Evolutionary conservation across 2,797 vertebrate genomes (phyloP), one percentile per base, ranked within the genome.

Genomic region (Phrynocephalus forsythii): DNA sequence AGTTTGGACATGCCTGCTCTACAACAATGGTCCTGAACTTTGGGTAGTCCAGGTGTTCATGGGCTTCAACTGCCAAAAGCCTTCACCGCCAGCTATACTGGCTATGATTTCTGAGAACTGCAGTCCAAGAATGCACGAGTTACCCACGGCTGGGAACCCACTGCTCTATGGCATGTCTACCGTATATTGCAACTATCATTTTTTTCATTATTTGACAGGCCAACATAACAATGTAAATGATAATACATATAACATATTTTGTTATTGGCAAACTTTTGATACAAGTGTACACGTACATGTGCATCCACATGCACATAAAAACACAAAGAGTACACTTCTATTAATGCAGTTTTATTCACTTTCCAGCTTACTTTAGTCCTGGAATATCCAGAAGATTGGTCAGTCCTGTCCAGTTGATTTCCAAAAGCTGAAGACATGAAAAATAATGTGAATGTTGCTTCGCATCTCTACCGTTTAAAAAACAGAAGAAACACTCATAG

Each of bases 371-470:
- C 99, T 99, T 99, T 80, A 99, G 85, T 84, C 99, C 99, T 0
- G 99, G 99, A 93, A 99, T 98, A 91, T 99, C 99, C 94, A 99
- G 94, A 94, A 99, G 97, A 93, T 99, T 99, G n/a, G 99, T 99
- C 92, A 99, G 96, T 91, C 99, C 99, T 0, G 98, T 98, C 99
- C 99, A 99, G 80, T 99, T 99, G 92, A 99, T 98, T 95, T 99
- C 98, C 94, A 99, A 95, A 90, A 98, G 94, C 99, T 99, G 95
- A 91, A 94, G 96, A 90, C 90, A 88, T 68, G 86, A 91, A 22
- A 90, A 50, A 71, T 78, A 33, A 26, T 1, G 67, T 75, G 91
- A 89, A 81, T 9, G 13, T 9, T 52, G 38, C 1, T 89, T 56
- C 90, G n/a, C 83, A 83, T 78, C 91, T 0, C 7, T 22, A 91